A percentile compares a stretch with the other conserved stretches of the same genome.
Conservation (phyloP, 2,797 vertebrate genomes). For the Pristis pectinata region DNA sequence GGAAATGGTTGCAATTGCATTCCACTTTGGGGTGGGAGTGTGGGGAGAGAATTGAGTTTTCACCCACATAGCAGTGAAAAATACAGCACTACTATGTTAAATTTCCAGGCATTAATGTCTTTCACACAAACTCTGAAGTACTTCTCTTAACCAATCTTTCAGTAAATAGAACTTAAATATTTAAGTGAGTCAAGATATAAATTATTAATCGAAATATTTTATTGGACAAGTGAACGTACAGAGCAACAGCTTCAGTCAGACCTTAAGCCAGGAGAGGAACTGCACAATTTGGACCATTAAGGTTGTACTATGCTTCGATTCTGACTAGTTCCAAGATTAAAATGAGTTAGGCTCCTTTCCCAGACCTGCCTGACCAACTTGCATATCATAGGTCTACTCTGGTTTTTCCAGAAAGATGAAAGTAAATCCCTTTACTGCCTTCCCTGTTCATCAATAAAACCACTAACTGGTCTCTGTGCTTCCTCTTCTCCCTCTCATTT, state of each 20-base stretch:
- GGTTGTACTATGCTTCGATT: background rate
- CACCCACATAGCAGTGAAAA: too few species aligned
- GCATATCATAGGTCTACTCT: background rate
- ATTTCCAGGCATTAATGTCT: background rate
- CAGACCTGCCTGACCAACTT: background rate
- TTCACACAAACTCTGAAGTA: background rate
- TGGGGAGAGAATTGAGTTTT: too few species aligned
- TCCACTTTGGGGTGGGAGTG: too few species aligned
- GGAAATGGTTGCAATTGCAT: too few species aligned
- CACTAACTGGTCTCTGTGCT: background rate
- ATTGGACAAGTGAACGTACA: background rate
- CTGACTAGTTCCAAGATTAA: background rate
- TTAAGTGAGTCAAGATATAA: background rate
- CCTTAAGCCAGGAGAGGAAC: background rate
- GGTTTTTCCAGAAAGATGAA: background rate
- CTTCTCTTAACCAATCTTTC: background rate
- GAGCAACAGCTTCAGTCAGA: background rate
- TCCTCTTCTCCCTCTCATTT: too few species aligned
- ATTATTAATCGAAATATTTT: background rate
- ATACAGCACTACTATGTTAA: too few species aligned
- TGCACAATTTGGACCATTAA: background rate
- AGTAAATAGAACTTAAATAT: background rate
- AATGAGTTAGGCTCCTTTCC: background rate
- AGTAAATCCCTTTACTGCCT: background rate
- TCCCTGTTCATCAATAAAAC: background rate